Evolutionary conservation across 2,113 vertebrate species (phyloP).

Genomic region (Climacteris rufus): DNA sequence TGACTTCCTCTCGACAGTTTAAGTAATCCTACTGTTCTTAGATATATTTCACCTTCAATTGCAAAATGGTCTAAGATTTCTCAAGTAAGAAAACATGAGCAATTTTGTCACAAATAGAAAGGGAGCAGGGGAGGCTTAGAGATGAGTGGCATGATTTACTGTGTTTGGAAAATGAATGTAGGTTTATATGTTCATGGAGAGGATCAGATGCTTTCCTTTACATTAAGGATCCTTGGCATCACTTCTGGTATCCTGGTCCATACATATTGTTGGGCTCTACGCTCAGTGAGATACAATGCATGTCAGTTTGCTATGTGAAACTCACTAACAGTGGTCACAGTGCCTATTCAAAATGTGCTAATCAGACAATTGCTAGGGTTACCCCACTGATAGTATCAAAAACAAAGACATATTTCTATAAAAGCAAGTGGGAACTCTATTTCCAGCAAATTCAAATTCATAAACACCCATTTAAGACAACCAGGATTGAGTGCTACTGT

Average conservation of each 20-base stretch:
- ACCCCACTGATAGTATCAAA: not conserved
- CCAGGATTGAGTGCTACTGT: not conserved
- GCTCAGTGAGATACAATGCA: rapidly evolving
- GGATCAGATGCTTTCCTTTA: not conserved
- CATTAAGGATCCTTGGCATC: not conserved
- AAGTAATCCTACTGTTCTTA: not conserved
- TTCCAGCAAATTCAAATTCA: not conserved
- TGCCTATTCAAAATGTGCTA: not conserved
- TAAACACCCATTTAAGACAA: not conserved
- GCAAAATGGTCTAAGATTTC: not conserved
- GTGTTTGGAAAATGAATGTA: not conserved
- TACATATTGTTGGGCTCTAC: not conserved
- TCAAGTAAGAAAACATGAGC: not conserved
- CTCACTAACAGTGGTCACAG: too few species aligned
- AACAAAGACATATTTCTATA: not conserved
- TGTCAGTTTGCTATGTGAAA: not conserved
- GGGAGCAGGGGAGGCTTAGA: not conserved
- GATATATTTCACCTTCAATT: not conserved
- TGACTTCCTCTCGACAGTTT: not conserved
- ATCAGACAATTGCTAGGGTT: not conserved
- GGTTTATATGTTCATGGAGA: not conserved
- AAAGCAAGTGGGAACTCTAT: not conserved
- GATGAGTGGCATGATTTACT: not conserved
- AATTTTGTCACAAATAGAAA: not conserved
- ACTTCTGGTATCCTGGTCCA: not conserved